Conservation (phyloP, 2,113 vertebrate genomes). For the Lethenteron reissneri region DNA sequence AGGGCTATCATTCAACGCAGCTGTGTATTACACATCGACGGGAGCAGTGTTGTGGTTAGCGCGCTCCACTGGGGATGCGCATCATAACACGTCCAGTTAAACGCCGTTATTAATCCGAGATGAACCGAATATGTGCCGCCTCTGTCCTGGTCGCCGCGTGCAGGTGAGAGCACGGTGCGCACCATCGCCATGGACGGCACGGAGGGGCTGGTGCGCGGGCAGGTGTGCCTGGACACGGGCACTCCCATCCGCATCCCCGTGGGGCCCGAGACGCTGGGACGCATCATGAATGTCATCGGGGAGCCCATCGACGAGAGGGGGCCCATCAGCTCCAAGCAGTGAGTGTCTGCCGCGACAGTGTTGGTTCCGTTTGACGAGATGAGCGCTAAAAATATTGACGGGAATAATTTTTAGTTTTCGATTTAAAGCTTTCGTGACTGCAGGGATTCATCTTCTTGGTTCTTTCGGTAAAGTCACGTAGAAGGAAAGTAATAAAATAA, state of each 20-base stretch:
- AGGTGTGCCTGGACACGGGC: conserved; percentile 73
- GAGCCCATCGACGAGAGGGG: conserved; percentile 91
- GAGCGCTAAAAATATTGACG: too few relatives aligned
- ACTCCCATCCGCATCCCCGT: conserved; percentile 89
- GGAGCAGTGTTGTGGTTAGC: too few relatives aligned
- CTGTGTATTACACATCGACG: too few relatives aligned
- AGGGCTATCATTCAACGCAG: too few relatives aligned
- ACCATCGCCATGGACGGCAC: conserved; percentile 98
- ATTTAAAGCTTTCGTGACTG: too few relatives aligned
- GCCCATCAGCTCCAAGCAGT: conserved; percentile 84
- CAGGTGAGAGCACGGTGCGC: conserved; percentile 81
- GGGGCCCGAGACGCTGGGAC: conserved; percentile 73
- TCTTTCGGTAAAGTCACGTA: too few relatives aligned
- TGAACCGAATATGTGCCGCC: too few relatives aligned
- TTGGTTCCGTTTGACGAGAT: background rate
- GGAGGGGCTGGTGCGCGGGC: conserved; percentile 76
- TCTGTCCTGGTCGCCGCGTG: background rate
- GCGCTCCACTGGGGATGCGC: too few relatives aligned
- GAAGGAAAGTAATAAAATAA: too few relatives aligned
- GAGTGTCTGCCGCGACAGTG: conserved; percentile 16
- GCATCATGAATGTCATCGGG: conserved; percentile 98
- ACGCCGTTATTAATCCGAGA: too few relatives aligned
- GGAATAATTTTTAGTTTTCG: background rate
- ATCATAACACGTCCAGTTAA: too few relatives aligned
- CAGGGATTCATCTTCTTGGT: too few relatives aligned